Base-by-base conservation (phyloP, 2,797 vertebrate species). In the Gadopsis marmoratus region DNA sequence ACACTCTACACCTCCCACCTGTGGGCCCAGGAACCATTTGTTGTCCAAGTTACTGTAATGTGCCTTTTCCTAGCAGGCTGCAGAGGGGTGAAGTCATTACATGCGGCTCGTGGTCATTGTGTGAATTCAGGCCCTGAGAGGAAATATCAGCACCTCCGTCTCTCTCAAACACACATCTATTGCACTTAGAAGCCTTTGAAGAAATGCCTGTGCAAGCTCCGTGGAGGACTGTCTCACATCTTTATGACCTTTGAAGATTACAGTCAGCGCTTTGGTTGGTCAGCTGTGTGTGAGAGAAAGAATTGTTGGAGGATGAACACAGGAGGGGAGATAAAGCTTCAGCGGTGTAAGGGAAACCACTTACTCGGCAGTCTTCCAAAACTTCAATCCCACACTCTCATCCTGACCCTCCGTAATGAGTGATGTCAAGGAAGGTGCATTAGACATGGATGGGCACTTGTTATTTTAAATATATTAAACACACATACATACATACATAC, bases 341-440 rank as follows among this genome's bases (percentile, higher is more conserved):
- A 39, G 84, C 7, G 80, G 74, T 80, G 64, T 71, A 81, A 82
- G 41, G 54, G 51, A 87, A 87, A 91, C 73, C 68, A 51, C 61
- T 88, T 43, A 82, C 58, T 87, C 83, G 78, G 85, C 85, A 84
- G 69, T 60, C 50, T 63, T 77, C 47, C 55, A 64, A 81, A 81
- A 79, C 78, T 74, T 76, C 82, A 75, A 53, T 88, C 86, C 82
- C 83, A 89, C 63, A 86, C 82, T 77, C 74, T 87, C 55, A 73
- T 78, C 69, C 76, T 89, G 79, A 83, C 71, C 71, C 67, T 82
- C 51, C 1, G 45, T 48, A 58, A 26, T 93, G 83, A 86, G 35
- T 43, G 72, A 79, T 88, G 73, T 69, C 45, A 77, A 90, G 85
- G 78, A 90, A 80, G 78, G 23, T 73, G 64, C 61, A 55, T 67